phyloP scores from a whole-genome alignment of 2,113 vertebrate genomes.

The Rhinogobius similis region DNA sequence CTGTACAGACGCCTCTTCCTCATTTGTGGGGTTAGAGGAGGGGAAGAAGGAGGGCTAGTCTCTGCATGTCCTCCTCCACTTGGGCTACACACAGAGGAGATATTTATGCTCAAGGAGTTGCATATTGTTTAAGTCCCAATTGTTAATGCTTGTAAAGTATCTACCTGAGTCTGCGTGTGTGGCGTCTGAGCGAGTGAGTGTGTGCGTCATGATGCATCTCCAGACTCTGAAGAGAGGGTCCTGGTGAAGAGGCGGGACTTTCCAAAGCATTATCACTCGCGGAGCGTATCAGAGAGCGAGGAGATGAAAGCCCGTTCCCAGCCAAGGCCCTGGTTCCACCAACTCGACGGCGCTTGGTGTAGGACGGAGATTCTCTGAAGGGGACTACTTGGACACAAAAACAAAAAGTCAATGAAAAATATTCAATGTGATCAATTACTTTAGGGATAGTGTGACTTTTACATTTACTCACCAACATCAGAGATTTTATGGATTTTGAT shows the following conservation, averaged over 20 bases:
- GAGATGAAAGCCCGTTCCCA: slow-evolving; percentile 82
- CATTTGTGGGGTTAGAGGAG: slow-evolving; percentile 80
- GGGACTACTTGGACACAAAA: slow-evolving; percentile 81
- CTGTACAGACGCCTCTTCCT: slow-evolving; percentile 94
- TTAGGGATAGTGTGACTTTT: not conserved
- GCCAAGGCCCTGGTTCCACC: slow-evolving; percentile 67
- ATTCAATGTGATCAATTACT: not conserved
- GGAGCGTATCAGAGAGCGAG: slow-evolving; percentile 90
- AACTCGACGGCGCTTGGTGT: slow-evolving; percentile 84
- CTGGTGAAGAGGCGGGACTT: slow-evolving; percentile 85
- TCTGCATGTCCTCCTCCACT: slow-evolving; percentile 77
- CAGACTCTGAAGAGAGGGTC: slow-evolving; percentile 90
- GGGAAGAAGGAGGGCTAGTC: slow-evolving; percentile 78
- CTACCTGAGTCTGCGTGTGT: slow-evolving; percentile 75
- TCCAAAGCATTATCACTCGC: slow-evolving; percentile 94
- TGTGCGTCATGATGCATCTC: slow-evolving; percentile 77
- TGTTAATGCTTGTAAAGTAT: not conserved
- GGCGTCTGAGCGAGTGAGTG: slow-evolving; percentile 69
- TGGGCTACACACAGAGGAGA: slow-evolving; percentile 71
- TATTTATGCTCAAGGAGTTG: not conserved
- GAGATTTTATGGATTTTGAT: slow-evolving; percentile 96
- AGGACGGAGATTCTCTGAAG: slow-evolving; percentile 95
- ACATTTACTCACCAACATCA: slow-evolving; percentile 88
- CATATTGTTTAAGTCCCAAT: not conserved
- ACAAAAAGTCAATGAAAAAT: slow-evolving; percentile 26